Conservation (phyloP, 2,888 invertebrate species). For the Drosophila buzzatii region DNA sequence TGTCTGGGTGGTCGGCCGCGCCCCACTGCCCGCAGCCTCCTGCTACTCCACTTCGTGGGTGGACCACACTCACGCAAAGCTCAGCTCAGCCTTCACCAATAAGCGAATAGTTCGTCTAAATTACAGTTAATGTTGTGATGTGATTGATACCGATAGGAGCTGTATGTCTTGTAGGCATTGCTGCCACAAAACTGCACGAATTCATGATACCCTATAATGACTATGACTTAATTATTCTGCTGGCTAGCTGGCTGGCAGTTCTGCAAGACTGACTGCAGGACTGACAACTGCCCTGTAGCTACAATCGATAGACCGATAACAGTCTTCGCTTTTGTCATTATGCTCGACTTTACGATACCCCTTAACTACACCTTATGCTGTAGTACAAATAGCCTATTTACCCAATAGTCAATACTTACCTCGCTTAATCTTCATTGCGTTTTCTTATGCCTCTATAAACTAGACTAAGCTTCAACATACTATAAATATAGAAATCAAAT, state of each 20-base stretch:
- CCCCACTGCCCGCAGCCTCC: background rate
- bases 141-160: background rate
- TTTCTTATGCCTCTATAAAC: too few relatives aligned
- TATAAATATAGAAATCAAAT: background rate
- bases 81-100: background rate
- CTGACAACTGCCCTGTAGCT: too few relatives aligned
- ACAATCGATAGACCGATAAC: too few relatives aligned
- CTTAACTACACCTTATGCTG: too few relatives aligned
- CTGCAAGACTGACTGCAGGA: too few relatives aligned
- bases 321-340: too few relatives aligned
- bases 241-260: background rate
- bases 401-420: too few relatives aligned
- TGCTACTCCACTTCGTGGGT: constrained; percentile 31
- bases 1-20: constrained; percentile 40
- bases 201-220: background rate
- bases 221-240: background rate
- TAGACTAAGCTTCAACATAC: background rate
- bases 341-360: too few relatives aligned
- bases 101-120: constrained; percentile 4
- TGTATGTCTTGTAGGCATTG: background rate
- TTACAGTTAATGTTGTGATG: background rate
- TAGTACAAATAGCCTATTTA: too few relatives aligned
- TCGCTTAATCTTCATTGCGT: too few relatives aligned
- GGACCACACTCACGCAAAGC: constrained; percentile 32
- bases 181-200: background rate